Evolutionary conservation across 2,888 invertebrate species (phyloP).

Genomic region (Cheiracanthium punctorium): DNA sequence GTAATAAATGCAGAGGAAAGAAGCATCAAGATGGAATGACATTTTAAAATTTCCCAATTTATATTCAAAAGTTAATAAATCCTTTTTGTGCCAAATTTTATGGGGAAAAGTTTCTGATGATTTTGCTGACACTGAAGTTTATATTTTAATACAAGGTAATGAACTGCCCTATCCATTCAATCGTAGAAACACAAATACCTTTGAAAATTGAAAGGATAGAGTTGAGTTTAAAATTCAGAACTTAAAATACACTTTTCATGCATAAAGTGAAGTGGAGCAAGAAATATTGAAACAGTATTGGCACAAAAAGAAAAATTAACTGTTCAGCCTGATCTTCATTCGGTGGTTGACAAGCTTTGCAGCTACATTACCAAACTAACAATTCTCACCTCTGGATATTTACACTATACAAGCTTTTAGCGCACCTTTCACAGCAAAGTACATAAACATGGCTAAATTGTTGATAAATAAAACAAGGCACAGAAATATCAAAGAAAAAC

Average conservation of each 20-base stretch:
- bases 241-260: too few relatives aligned
- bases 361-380: conserved; percentile 46
- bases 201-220: too few relatives aligned
- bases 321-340: neutral
- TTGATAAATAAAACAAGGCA: neutral
- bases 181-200: too few relatives aligned
- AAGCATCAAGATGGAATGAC: conserved; percentile 41
- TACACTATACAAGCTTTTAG: conserved; percentile 55
- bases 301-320: neutral
- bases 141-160: too few relatives aligned
- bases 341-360: conserved; percentile 53
- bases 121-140: too few relatives aligned
- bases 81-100: neutral
- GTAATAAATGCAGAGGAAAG: conserved; percentile 35
- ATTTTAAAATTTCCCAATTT: conserved; percentile 19
- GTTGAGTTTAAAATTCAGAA: too few relatives aligned
- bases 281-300: neutral
- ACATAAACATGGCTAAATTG: conserved; percentile 37
- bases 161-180: too few relatives aligned
- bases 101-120: too few relatives aligned
- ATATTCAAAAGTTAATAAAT: neutral
- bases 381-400: conserved; percentile 38
- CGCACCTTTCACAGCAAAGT: conserved; percentile 50
- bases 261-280: too few relatives aligned
- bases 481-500: conserved; percentile 19